These are phyloP conservation scores for Lepus townsendii DNA, from an alignment of 2,797 vertebrate genomes.

Conservation along the genomic window DNA sequence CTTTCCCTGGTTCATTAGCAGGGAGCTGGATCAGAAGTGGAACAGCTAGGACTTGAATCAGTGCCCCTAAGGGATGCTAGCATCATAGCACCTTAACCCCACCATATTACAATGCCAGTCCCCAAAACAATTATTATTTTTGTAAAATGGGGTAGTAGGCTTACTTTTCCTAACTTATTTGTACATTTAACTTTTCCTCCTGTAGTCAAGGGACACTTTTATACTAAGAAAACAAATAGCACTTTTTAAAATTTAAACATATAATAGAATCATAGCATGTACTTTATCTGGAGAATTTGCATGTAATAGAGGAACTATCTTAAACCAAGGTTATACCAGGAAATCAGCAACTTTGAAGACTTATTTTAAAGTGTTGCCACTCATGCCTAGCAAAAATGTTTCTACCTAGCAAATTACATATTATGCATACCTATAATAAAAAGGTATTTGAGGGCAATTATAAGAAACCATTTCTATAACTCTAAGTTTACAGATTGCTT, in stretches of 20 bases:
- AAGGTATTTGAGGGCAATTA: slow-evolving; percentile 5
- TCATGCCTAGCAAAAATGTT: slow-evolving; percentile 47
- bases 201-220: slow-evolving; percentile 14
- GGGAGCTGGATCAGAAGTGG: too few species aligned
- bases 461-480: slow-evolving; percentile 15
- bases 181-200: slow-evolving; percentile 55
- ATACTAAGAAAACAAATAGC: slow-evolving; percentile 19
- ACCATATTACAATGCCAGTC: too few species aligned
- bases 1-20: too few species aligned
- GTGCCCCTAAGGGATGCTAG: too few species aligned
- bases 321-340: not conserved
- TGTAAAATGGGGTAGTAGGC: not conserved
- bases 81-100: too few species aligned
- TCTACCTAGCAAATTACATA: not conserved
- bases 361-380: slow-evolving; percentile 7
- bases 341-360: slow-evolving; percentile 51
- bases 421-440: not conserved
- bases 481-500: slow-evolving; percentile 1
- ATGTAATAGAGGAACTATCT: slow-evolving; percentile 33
- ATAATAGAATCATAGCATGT: slow-evolving; percentile 52
- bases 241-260: slow-evolving; percentile 62
- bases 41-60: too few species aligned
- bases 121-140: not conserved
- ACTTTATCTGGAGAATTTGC: not conserved
- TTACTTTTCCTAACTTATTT: not conserved